Evolutionary conservation across 2,888 invertebrate species (phyloP).

Genomic region (Entomobrya multifasciata): DNA sequence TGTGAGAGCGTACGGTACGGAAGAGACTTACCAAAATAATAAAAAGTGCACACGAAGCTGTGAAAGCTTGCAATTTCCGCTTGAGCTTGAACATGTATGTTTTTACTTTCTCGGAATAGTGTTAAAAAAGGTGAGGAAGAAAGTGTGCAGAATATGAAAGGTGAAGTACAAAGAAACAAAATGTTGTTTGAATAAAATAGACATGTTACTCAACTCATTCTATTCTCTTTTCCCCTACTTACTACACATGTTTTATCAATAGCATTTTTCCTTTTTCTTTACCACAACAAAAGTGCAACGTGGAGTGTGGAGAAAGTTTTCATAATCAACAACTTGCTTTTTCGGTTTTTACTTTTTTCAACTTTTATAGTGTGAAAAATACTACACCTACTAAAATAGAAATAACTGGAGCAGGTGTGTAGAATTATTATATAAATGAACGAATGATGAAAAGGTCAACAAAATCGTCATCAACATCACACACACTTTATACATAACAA

Average conservation of each 20-base stretch:
- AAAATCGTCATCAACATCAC: constrained; percentile 22
- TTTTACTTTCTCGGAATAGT: no score
- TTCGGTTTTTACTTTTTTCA: neutral
- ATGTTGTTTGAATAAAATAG: neutral
- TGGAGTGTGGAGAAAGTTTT: neutral
- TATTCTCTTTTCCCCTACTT: neutral
- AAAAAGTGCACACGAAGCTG: no score
- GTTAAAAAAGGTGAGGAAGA: no score
- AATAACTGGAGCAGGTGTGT: constrained; percentile 37
- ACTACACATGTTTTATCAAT: neutral
- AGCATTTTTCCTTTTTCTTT: neutral
- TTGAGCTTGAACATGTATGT: no score
- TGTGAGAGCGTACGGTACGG: no score
- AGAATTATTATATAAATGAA: constrained; percentile 26
- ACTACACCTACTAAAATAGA: neutral
- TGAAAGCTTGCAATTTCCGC: no score
- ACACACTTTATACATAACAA: no score
- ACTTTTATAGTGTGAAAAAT: neutral
- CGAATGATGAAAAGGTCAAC: neutral
- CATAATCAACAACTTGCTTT: neutral
- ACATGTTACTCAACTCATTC: neutral
- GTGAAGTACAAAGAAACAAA: no score
- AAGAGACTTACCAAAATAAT: no score
- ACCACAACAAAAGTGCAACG: no score
- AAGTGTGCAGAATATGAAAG: no score